Conservation (phyloP, 2,797 vertebrate species). For the Apodemus agrarius region DNA sequence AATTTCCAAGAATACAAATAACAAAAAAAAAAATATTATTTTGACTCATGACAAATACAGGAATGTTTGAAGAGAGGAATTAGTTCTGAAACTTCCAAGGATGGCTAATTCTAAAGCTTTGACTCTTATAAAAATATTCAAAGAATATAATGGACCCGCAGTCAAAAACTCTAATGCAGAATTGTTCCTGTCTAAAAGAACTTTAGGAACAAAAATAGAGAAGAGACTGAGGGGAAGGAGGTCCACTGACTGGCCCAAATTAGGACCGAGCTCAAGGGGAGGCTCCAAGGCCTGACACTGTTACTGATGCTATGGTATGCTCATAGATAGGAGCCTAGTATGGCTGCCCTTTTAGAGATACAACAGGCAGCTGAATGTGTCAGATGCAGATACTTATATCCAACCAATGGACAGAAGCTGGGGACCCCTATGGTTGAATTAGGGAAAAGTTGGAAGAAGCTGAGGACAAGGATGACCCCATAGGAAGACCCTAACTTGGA, state of each 20-base stretch:
- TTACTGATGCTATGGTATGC: not conserved
- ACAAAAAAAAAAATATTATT: not conserved
- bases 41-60: not conserved
- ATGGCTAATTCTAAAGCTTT: not conserved
- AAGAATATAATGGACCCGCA: not conserved
- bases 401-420: not conserved
- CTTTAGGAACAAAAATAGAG: not conserved
- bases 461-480: not conserved
- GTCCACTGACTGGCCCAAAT: not conserved
- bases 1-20: not conserved
- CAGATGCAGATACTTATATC: not conserved
- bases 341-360: not conserved
- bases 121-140: not conserved
- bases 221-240: not conserved
- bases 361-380: not conserved
- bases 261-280: not conserved
- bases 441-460: not conserved
- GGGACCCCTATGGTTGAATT: not conserved
- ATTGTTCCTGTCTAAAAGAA: not conserved
- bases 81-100: not conserved
- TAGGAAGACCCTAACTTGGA: not conserved
- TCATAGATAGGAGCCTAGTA: not conserved
- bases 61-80: not conserved
- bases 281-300: not conserved
- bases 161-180: not conserved